These are phyloP conservation scores for Bombus balteatus DNA, from an alignment of 1,140 invertebrate species.

Conservation along the genomic window DNA sequence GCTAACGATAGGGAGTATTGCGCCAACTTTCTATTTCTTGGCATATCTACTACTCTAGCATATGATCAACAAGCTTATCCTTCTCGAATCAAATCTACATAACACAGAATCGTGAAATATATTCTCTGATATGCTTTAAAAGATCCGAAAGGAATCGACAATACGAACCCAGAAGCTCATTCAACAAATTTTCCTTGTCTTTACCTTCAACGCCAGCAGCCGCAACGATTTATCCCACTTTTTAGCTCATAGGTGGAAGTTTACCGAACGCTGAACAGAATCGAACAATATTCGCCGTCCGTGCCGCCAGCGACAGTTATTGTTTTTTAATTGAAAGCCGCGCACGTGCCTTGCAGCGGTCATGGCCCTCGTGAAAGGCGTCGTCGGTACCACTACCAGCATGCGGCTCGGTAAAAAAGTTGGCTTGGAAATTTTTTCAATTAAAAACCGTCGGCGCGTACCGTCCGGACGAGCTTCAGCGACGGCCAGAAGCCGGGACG, in stretches of 20 bases:
- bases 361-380: slow-evolving; percentile 34
- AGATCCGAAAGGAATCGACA: not conserved
- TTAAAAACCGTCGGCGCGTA: slow-evolving; percentile 73
- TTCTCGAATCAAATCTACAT: too few species aligned
- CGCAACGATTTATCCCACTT: slow-evolving; percentile 8
- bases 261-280: slow-evolving; percentile 32
- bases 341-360: slow-evolving; percentile 37
- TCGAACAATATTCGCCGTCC: slow-evolving; percentile 49
- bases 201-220: not conserved
- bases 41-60: too few species aligned
- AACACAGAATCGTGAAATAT: not conserved
- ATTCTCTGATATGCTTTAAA: not conserved
- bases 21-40: too few species aligned
- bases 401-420: slow-evolving; percentile 67
- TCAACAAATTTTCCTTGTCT: not conserved
- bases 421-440: slow-evolving; percentile 79
- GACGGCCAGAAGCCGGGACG: slow-evolving; percentile 41
- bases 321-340: slow-evolving; percentile 72
- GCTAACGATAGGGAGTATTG: too few species aligned
- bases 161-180: too few species aligned
- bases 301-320: slow-evolving; percentile 53
- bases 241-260: not conserved
- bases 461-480: slow-evolving; percentile 50
- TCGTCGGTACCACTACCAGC: slow-evolving; percentile 8
- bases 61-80: too few species aligned